phyloP scores from a whole-genome alignment of 2,113 vertebrate species.

The Sceloporus tristichus region DNA sequence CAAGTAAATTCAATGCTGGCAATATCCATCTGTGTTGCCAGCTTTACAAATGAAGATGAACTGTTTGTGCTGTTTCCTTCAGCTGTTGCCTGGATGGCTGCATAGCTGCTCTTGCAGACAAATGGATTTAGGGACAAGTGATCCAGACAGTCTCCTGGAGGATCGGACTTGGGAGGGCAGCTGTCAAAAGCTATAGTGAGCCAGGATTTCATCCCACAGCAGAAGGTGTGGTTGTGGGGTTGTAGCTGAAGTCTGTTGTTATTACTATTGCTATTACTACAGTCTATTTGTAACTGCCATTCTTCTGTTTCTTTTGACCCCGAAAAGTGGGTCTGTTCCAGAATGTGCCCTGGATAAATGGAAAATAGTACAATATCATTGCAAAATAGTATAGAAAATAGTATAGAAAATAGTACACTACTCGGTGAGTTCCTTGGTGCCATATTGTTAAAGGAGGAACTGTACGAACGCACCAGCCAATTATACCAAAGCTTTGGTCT shows the following conservation, averaged over 20 bases:
- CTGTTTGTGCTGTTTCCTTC: background rate
- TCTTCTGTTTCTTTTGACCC: background rate
- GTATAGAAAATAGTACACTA: no score
- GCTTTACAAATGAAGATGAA: background rate
- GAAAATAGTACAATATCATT: no score
- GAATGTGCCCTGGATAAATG: no score
- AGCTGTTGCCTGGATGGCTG: conserved; percentile 2
- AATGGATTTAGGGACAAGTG: background rate
- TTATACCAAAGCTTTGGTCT: no score
- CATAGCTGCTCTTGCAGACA: background rate
- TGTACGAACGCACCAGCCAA: no score
- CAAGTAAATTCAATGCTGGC: background rate
- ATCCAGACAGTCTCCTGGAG: background rate
- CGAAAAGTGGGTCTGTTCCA: no score
- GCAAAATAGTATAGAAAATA: no score
- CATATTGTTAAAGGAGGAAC: no score
- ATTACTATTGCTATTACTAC: background rate
- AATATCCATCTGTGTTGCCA: background rate
- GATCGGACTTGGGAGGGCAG: background rate
- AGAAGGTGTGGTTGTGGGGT: background rate
- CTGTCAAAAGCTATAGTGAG: background rate
- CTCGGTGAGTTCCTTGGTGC: no score
- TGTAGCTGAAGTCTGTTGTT: background rate
- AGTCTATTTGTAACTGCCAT: background rate
- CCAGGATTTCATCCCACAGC: background rate